Evolutionary conservation across 2,113 vertebrate genomes (phyloP), one percentile per base, ranked within the genome.

Genomic region (Ursus arctos): DNA sequence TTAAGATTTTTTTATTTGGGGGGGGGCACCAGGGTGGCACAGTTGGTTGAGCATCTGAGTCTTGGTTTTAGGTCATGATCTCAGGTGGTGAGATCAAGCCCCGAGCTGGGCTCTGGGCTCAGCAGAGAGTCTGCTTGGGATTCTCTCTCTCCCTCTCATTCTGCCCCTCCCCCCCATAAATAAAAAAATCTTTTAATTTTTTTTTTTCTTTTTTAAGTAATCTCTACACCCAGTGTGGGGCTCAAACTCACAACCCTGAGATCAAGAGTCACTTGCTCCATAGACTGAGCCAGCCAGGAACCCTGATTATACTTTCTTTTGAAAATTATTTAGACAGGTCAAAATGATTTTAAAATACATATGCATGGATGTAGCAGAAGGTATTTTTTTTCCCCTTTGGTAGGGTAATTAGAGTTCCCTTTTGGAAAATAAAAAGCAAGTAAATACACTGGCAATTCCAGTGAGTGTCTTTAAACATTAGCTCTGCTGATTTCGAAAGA

Each of bases 401-500:
- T 84, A 79, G 18, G 84, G 49, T 36, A 76, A 93, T 74, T 24
- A 40, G 24, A 82, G 57, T 57, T 88, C 43, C 4, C 24, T 81
- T 80, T 80, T 65, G 7, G 33, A 80, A 93, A 84, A 87, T 28
- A 71, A 90, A 55, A 80, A 26, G 0, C 14, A 13, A 88, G 18
- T 82, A 77, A 85, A 85, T 76, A 92, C n/a, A 14, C 5, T 19
- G 28, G 24, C 59, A 89, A 51, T 49, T 80, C 26, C 59, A 86
- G 51, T 63, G 36, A 53, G 40, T 79, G 6, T 72, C 40, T 92
- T 97, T 79, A 94, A 82, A 94, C 59, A 80, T 53, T 81, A 88
- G 55, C 11, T 77, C 72, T 92, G 47, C 24, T 95, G 65, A 85
- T 84, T 97, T 95, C 82, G 77, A 72, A 95, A 79, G 55, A 88